These are phyloP conservation scores for Palythoa heliodiscus DNA, from an alignment of 92 coral and sea anemone species.

Conservation along the genomic window DNA sequence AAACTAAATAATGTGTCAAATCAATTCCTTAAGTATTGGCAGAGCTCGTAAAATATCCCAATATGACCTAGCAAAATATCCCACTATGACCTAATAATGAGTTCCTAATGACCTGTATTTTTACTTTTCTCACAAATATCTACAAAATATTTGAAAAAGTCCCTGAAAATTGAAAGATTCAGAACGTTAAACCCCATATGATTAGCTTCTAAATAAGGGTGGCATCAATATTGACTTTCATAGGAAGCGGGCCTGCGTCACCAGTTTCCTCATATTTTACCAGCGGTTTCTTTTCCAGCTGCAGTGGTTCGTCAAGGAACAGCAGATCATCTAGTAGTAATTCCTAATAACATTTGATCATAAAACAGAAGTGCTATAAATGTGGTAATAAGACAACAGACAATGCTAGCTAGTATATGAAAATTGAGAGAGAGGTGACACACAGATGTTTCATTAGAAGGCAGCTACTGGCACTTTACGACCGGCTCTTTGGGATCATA, in stretches of 20 bases:
- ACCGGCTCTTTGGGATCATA: no score
- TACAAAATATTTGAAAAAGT: not conserved
- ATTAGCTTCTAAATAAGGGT: conserved; percentile 54
- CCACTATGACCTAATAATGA: no score
- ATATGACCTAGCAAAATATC: no score
- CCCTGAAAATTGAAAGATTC: not conserved
- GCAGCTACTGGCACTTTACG: no score
- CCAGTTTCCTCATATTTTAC: conserved; percentile 72
- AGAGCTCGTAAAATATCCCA: no score
- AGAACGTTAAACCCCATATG: not conserved
- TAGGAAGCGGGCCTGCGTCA: conserved; percentile 82
- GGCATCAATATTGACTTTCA: conserved; percentile 78
- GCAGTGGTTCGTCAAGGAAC: conserved; percentile 63
- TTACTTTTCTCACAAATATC: not conserved
- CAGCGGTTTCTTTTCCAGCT: conserved; percentile 71
- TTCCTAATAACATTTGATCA: conserved; percentile 40
- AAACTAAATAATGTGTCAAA: no score
- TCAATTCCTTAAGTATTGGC: no score
- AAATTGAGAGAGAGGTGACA: no score
- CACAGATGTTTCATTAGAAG: no score
- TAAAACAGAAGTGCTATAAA: not conserved
- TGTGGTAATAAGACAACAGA: no score
- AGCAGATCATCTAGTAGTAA: conserved; percentile 64
- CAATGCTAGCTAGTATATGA: no score
- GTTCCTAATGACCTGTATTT: no score